Conservation (phyloP, 2,797 vertebrate species). For the Tarsius wallacei region DNA sequence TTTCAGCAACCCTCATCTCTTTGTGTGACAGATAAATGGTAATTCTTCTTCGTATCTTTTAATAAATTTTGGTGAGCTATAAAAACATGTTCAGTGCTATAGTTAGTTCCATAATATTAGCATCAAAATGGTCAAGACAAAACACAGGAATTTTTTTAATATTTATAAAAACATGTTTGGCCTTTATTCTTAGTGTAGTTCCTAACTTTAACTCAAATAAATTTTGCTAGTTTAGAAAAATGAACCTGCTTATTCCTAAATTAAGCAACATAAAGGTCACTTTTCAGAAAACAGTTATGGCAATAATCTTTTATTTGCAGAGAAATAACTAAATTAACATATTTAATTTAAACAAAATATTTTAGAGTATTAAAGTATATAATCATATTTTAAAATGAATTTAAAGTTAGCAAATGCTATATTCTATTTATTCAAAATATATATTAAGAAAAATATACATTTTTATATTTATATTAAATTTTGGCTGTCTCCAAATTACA, state of each 20-base stretch:
- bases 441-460: neutral
- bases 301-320: conserved; percentile 40
- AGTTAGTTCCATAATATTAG: conserved; percentile 18
- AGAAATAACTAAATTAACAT: conserved; percentile 23
- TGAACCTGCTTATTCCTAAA: conserved; percentile 21
- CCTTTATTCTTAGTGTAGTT: conserved; percentile 11
- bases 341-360: conserved; percentile 56
- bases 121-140: conserved; percentile 43
- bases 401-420: conserved; percentile 7
- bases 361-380: conserved; percentile 10
- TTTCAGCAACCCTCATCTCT: neutral
- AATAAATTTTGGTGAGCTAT: conserved; percentile 43
- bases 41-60: conserved; percentile 65
- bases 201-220: conserved; percentile 49
- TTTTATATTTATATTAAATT: neutral
- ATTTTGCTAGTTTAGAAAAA: conserved; percentile 49
- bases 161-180: conserved; percentile 22
- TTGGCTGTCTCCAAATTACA: conserved; percentile 29
- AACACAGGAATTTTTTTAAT: neutral
- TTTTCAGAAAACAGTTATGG: conserved; percentile 56
- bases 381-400: conserved; percentile 28
- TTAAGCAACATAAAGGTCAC: neutral
- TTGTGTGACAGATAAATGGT: conserved; percentile 36
- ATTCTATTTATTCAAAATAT: conserved; percentile 29
- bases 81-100: conserved; percentile 1